phyloP scores from a whole-genome alignment of 2,797 vertebrate species.

The Lagodon rhomboides region DNA sequence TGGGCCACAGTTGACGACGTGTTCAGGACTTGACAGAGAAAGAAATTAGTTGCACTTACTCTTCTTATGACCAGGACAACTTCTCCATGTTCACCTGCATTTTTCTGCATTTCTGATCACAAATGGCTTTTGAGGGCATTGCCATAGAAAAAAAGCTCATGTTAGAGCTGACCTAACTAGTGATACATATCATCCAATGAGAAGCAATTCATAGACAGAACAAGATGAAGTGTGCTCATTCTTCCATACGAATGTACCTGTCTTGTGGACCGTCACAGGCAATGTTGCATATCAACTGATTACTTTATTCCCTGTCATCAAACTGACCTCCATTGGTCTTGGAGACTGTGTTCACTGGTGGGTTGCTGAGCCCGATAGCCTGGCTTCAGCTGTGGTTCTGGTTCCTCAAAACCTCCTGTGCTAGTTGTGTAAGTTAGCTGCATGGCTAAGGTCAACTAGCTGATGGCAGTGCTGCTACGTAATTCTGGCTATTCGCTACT shows the following conservation, averaged over 20 bases:
- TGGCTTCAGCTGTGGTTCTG: too few species aligned
- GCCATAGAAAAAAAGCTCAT: neutral
- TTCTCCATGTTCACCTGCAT: neutral
- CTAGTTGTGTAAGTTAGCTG: too few species aligned
- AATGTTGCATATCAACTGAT: too few species aligned
- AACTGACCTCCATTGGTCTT: too few species aligned
- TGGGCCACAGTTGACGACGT: neutral
- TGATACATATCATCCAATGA: neutral
- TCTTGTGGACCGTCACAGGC: too few species aligned
- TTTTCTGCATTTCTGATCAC: constrained; percentile 3
- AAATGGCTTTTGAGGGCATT: neutral
- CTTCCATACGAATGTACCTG: neutral
- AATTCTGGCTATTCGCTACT: too few species aligned
- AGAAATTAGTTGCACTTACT: neutral
- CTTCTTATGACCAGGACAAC: neutral
- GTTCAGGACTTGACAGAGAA: neutral
- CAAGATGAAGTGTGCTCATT: neutral
- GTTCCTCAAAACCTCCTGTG: too few species aligned
- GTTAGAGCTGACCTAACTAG: neutral
- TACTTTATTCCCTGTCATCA: too few species aligned
- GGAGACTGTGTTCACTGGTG: too few species aligned
- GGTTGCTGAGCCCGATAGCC: too few species aligned
- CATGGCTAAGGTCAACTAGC: too few species aligned
- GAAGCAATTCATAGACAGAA: neutral
- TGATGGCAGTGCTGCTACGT: too few species aligned